Evolutionary conservation across 2,113 vertebrate genomes (phyloP).

Genomic region (Epinephelus fuscoguttatus): DNA sequence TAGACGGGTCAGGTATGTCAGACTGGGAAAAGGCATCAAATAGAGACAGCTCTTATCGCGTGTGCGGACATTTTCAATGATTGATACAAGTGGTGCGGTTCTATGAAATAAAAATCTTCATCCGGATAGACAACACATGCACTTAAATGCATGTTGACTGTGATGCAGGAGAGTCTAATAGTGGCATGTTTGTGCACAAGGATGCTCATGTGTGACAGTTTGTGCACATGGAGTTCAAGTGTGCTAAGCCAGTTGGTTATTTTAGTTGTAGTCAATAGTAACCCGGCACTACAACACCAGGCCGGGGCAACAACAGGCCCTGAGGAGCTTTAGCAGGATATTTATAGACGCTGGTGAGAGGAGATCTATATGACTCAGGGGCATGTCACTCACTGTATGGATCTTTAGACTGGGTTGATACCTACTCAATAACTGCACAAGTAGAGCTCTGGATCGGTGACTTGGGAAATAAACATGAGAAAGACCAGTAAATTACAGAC

Average conservation of each 20-base stretch:
- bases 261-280: conserved; percentile 67
- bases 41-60: conserved; percentile 11
- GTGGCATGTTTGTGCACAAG: conserved; percentile 23
- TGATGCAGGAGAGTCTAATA: not conserved
- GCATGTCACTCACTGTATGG: conserved; percentile 55
- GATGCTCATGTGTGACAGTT: not conserved
- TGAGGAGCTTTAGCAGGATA: conserved; percentile 59
- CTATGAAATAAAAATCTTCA: not conserved
- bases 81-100: not conserved
- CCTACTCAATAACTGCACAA: conserved; percentile 50
- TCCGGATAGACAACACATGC: not conserved
- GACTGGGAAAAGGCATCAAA: conserved; percentile 22
- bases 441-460: conserved; percentile 28
- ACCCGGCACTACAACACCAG: conserved; percentile 47
- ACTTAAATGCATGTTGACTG: not conserved
- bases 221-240: conserved; percentile 28
- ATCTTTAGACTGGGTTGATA: conserved; percentile 54
- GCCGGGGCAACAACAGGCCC: conserved; percentile 57
- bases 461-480: conserved; percentile 12
- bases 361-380: conserved; percentile 72
- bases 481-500: not conserved
- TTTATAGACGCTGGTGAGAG: conserved; percentile 72
- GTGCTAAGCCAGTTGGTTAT: conserved; percentile 44
- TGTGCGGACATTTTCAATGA: conserved; percentile 3
- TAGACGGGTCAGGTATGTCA: conserved; percentile 52